Percentiles rank a stretch among this genome's conserved stretches.
Conservation (phyloP, 1,140 invertebrate genomes). For the Panonychus citri region DNA sequence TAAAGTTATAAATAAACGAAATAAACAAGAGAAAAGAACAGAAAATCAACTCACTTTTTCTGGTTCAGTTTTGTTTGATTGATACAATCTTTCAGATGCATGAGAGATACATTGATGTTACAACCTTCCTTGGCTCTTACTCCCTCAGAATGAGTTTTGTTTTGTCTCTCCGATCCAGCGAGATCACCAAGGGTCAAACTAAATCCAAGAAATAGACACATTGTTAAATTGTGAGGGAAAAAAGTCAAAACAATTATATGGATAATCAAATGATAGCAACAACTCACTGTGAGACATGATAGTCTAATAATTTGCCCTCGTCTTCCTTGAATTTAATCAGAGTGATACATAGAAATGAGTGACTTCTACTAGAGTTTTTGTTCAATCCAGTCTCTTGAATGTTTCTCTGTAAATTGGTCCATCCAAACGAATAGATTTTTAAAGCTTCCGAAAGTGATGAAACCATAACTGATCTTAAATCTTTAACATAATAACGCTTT, state of each 20-base stretch:
- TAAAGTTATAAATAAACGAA: no score
- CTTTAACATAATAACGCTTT: slow-evolving; percentile 21
- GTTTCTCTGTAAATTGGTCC: slow-evolving; percentile 39
- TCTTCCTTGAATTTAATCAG: neutral
- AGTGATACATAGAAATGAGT: slow-evolving; percentile 3
- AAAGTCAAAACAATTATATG: no score
- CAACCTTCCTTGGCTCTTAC: slow-evolving; percentile 59
- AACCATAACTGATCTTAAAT: slow-evolving; percentile 47
- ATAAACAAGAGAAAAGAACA: no score
- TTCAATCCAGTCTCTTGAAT: slow-evolving; percentile 65
- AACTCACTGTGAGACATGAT: neutral
- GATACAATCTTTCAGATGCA: slow-evolving; percentile 62
- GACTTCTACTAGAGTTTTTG: slow-evolving; percentile 46
- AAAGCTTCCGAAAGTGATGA: slow-evolving; percentile 50
- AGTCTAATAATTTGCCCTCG: neutral
- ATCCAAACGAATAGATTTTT: slow-evolving; percentile 40
- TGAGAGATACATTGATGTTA: slow-evolving; percentile 67
- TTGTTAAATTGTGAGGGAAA: no score
- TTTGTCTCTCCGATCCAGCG: slow-evolving; percentile 65
- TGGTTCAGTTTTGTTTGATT: slow-evolving; percentile 34
- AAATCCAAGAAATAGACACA: neutral
- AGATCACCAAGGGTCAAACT: slow-evolving; percentile 63
- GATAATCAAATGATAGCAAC: no score
- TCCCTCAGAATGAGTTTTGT: slow-evolving; percentile 61
- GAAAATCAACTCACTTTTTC: slow-evolving; percentile 17